Base-by-base conservation (phyloP, 1,140 invertebrate species). In the Drosophila dunni region DNA sequence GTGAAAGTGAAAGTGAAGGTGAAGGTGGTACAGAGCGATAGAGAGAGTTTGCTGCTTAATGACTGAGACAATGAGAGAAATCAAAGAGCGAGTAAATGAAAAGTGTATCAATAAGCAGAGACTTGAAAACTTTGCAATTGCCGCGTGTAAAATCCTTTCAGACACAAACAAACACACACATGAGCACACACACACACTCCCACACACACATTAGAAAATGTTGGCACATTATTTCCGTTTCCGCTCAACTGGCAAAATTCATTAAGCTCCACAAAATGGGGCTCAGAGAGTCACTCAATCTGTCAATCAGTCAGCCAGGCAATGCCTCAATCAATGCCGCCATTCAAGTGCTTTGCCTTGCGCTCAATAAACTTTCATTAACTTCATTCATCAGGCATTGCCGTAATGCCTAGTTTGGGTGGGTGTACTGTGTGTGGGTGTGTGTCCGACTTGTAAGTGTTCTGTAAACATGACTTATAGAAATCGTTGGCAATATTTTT, bases 351-450 rank as follows among this genome's bases (percentile, higher is more conserved):
- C 54, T 11, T 51, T 51, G 75, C 75, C 81, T 62, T 75, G 75
- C 62, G 79, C 83, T 71, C 83, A 82, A 86, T 86, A 88, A 86
- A 88, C 79, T 82, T 83, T 83, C 83, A 86, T 88, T 86, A 88
- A 83, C 83, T 86, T 83, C 83, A 79, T 69, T 79, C 75, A 65
- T 40, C 74, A 68, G 34, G 24, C 72, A 75, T 9, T 69, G 34
- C 24, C 24, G 1, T 24, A 24, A 24, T 8, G 50, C 10, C 42
- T 36, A 17, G 11, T 57, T 7, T 38, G 36, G 7, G 9, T 38
- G 36, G 7, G 9, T 38, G 36, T 20, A 20, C 17, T 20, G 17
- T 38, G 36, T 38, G 36, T 38, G 36, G 10, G 36, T 51, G 13
- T 57, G 58, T 48, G 63, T 24, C 15, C 69, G 62, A 56, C 66